These are phyloP conservation scores for Tolypeutes matacus DNA, from an alignment of 2,797 vertebrate species.

Conservation along the genomic window DNA sequence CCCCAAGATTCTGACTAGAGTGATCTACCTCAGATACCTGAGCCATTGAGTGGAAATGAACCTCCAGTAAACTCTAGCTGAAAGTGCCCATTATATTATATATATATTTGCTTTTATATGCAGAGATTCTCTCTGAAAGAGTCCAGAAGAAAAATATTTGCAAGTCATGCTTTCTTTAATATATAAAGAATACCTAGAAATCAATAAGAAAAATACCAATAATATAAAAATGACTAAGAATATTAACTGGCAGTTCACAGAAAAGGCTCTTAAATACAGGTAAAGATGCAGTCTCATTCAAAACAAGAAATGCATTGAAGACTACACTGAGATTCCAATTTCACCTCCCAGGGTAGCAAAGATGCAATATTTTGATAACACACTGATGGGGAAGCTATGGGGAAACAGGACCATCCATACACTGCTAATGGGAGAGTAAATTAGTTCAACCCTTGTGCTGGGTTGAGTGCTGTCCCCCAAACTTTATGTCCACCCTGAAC, in stretches of 20 bases:
- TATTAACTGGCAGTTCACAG: background rate
- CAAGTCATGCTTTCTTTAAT: background rate
- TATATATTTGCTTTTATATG: background rate
- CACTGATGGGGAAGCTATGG: no score
- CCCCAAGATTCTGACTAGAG: background rate
- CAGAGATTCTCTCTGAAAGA: background rate
- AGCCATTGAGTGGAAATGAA: background rate
- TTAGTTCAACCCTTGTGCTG: background rate
- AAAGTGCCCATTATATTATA: background rate
- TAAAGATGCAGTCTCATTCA: background rate
- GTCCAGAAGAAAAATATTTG: background rate
- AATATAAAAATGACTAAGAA: background rate
- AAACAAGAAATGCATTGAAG: background rate
- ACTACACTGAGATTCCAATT: background rate
- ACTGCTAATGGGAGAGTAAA: background rate
- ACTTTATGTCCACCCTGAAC: no score
- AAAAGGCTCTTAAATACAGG: background rate
- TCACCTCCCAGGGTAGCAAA: background rate
- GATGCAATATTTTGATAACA: no score
- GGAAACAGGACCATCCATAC: background rate
- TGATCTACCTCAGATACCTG: background rate
- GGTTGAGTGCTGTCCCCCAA: background rate
- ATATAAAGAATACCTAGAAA: background rate
- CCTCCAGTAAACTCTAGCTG: background rate
- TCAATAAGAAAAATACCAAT: constrained; percentile 3